A percentile compares a stretch with the other conserved stretches of the same genome.
Evolutionary conservation across 92 coral and sea anemone genomes (phyloP).

Genomic region (Siderastrea radians): DNA sequence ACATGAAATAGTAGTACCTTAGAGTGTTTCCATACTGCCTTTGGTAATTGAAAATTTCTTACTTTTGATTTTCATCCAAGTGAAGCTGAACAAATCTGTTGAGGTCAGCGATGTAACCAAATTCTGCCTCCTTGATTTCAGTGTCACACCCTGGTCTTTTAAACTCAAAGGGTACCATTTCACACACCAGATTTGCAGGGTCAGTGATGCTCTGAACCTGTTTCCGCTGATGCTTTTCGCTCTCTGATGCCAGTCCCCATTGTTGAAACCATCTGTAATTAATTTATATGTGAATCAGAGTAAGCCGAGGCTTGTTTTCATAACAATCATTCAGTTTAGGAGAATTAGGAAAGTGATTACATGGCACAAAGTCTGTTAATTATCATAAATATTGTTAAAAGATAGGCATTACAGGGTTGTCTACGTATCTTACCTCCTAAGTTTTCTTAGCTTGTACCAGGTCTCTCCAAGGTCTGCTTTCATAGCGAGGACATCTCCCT

Average conservation of each 20-base stretch:
- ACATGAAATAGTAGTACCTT: too few relatives aligned
- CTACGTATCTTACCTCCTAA: slow-evolving; percentile 7
- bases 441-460: background rate
- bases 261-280: slow-evolving; percentile 52
- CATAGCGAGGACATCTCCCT: slow-evolving; percentile 54
- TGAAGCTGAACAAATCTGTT: slow-evolving; percentile 45
- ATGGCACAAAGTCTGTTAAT: background rate
- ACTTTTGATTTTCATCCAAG: slow-evolving; percentile 42
- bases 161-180: slow-evolving; percentile 48
- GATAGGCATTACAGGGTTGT: background rate
- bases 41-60: background rate
- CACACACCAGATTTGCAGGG: slow-evolving; percentile 38
- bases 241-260: slow-evolving; percentile 39
- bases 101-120: slow-evolving; percentile 42
- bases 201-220: slow-evolving; percentile 48
- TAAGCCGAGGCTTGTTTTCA: too few relatives aligned
- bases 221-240: slow-evolving; percentile 29
- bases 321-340: background rate
- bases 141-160: slow-evolving; percentile 45
- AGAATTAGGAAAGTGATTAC: slow-evolving; percentile 5
- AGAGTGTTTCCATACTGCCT: background rate
- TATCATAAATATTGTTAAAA: too few relatives aligned
- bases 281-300: background rate
- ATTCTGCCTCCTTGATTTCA: slow-evolving; percentile 36
- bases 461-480: slow-evolving; percentile 51